Evolutionary conservation across 2,797 vertebrate genomes (phyloP), one percentile per base, ranked within the genome.

Genomic region (Ficedula albicollis): DNA sequence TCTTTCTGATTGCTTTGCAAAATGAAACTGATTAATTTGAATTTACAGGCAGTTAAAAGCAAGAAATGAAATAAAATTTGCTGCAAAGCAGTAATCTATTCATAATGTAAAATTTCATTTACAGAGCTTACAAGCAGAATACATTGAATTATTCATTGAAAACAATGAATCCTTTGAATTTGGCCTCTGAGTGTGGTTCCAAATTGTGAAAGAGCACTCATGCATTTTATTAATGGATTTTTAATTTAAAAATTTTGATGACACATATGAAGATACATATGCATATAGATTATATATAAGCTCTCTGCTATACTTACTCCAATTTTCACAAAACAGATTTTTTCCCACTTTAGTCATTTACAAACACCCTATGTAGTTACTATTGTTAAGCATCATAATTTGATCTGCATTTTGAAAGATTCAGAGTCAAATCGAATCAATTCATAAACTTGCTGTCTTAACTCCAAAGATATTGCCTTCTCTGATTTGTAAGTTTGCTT

Each of bases 101-200:
- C 5, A 80, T 87, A 84, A 63, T 15, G 68, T 36, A 59, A 91
- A 91, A 92, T 56, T 70, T 22, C 11, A 81, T 83, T 84, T 87
- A 69, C 82, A 83, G 48, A 69, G 21, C 27, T 80, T 55, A 62
- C 25, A 77, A 84, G 49, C 13, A 70, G 36, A 91, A 85, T 56
- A 63, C 17, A 75, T 44, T 89, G 38, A 93, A 85, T 89, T 91
- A 93, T 87, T 93, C 41, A 93, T 78, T 89, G 17, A 73, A 90
- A 94, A 87, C 15, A 82, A 64, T 26, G 30, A 51, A 76, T 49
- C 49, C 23, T 63, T 89, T 80, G 81, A 83, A 90, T 90, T 32
- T 77, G 56, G 43, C 69, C 51, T 93, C 36, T 68, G 36, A 81
- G 5, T 41, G 8, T 62, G 20, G 46, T 80, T 86, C n/a, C 48